Evolutionary conservation across 2,888 invertebrate species (phyloP), one percentile per base, ranked within the genome.

Genomic region (Onthophagus sagittarius): DNA sequence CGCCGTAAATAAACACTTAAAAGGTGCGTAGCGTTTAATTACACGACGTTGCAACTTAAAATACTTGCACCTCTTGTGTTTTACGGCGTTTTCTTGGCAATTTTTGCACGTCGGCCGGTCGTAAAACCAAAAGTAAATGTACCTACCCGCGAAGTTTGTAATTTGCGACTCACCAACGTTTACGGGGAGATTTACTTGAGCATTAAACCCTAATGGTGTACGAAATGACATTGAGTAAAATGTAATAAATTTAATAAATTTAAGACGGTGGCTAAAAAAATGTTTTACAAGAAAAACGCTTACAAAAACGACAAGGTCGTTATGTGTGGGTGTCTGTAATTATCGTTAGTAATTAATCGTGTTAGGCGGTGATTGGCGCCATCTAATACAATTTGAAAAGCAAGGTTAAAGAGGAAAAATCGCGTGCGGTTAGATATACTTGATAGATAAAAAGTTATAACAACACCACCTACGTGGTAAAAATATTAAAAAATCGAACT

Each of bases 401-500:
- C 67, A 67, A 67, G 67, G 67, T 23, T 67, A 67, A 67, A 67
- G 32, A 23, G 7, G 32, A 31, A 23, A 32, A 23, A 67, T 32
- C 65, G 65, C 15, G 67, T 67, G 67, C 32, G 67, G 67, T 67
- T 67, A 67, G 67, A 67, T 67, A 67, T 67, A 67, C 67, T 67
- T 67, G 67, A 67, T 67, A 67, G 67, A 67, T 67, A 67, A 67
- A 67, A 67, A 67, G 31, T 15, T 13, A 15, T 6, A 65, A 65
- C 31, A 65, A 13, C 15, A 23, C 67, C 67, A 67, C 67, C 67
- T 23, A 67, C 67, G 9, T 23, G 64, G 14, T 23, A 64, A 15
- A 15, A 11, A 15, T 67, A 67, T 23, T 67, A 67, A 67, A 23
- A 15, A 64, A 64, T 15, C 15, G n/a, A 15, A 67, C 67, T 31